Conservation (phyloP, 2,113 vertebrate species). For the Syrrhaptes paradoxus region DNA sequence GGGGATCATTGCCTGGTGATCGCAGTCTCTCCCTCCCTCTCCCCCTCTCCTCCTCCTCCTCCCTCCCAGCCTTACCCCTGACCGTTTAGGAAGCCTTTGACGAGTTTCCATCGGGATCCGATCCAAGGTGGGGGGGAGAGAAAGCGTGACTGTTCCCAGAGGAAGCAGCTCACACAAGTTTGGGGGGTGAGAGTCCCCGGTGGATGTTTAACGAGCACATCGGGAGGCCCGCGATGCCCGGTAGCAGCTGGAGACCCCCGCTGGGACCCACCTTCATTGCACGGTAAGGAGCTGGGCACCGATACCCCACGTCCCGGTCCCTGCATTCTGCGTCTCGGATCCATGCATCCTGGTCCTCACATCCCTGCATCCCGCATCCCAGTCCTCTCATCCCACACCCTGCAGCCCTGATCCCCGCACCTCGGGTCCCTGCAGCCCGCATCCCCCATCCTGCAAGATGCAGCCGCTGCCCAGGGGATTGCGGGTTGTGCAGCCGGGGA, state of each 20-base stretch:
- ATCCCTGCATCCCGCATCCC: not conserved
- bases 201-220: constrained; percentile 36
- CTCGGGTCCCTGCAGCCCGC: not conserved
- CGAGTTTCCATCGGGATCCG: constrained; percentile 61
- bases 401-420: not conserved
- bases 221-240: not conserved
- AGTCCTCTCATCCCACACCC: not conserved
- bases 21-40: not conserved
- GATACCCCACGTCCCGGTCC: not conserved
- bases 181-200: not conserved
- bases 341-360: not conserved
- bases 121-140: constrained; percentile 64
- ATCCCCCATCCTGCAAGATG: not conserved
- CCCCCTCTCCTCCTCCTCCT: not conserved
- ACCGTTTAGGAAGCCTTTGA: constrained; percentile 51
- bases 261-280: constrained; percentile 3
- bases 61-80: constrained; percentile 35
- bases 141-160: constrained; percentile 58
- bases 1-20: not conserved
- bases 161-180: constrained; percentile 69
- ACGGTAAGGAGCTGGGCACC: constrained; percentile 68
- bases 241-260: constrained; percentile 10
- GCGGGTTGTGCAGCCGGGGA: not conserved
- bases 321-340: not conserved
- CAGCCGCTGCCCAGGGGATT: not conserved